Conservation (phyloP, 2,888 invertebrate species). For the Metallyticus violacea region DNA sequence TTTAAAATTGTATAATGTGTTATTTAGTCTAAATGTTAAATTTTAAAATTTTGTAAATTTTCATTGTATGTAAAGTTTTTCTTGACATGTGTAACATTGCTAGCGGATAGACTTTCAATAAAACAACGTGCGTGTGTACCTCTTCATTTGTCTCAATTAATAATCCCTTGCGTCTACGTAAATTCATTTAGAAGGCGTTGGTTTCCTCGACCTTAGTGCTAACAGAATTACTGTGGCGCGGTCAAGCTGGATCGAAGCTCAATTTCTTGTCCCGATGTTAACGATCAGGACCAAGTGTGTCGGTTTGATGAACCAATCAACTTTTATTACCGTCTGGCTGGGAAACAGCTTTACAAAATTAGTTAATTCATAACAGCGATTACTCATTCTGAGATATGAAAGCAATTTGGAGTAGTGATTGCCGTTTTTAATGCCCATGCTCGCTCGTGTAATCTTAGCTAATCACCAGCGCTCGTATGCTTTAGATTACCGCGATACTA, state of each 20-base stretch:
- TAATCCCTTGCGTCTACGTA: too few species aligned
- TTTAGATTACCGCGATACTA: background rate
- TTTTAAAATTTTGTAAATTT: too few species aligned
- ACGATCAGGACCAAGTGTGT: background rate
- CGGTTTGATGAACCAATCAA: background rate
- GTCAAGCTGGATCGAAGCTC: background rate
- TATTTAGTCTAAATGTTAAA: too few species aligned
- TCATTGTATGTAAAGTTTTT: too few species aligned
- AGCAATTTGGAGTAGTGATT: background rate
- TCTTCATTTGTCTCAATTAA: too few species aligned
- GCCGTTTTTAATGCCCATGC: slow-evolving; percentile 1
- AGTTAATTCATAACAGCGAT: background rate
- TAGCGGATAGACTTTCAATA: too few species aligned
- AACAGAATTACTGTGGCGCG: background rate
- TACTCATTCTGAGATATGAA: background rate
- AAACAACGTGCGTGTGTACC: too few species aligned
- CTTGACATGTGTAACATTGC: too few species aligned
- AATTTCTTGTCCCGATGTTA: background rate
- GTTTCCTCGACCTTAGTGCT: background rate
- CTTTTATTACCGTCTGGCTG: background rate
- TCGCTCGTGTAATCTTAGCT: background rate
- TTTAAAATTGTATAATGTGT: too few species aligned
- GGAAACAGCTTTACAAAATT: background rate
- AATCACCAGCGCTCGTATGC: background rate
- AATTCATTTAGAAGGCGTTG: background rate